A percentile compares a stretch with the other conserved stretches of the same genome.
Conservation (phyloP, 2,113 vertebrate species). For the Speoplatyrhinus poulsoni region DNA sequence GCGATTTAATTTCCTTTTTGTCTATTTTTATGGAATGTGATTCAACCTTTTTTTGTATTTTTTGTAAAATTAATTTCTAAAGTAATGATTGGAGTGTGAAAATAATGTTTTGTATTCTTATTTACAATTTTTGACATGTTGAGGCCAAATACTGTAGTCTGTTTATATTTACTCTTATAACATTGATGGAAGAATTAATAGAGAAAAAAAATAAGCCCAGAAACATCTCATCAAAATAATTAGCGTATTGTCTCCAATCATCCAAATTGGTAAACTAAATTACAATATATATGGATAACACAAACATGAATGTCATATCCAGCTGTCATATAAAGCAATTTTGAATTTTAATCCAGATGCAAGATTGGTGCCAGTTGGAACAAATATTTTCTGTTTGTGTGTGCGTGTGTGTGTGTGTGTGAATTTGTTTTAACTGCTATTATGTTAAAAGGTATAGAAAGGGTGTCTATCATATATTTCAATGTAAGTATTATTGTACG, state of each 20-base stretch:
- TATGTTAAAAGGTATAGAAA: conserved; percentile 53
- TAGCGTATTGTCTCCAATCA: conserved; percentile 48
- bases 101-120: conserved; percentile 55
- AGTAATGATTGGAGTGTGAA: conserved; percentile 37
- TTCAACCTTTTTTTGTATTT: conserved; percentile 49
- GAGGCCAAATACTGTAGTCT: neutral
- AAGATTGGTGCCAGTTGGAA: conserved; percentile 51
- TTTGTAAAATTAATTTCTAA: conserved; percentile 54
- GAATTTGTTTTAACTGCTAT: conserved; percentile 22
- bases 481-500: conserved; percentile 73
- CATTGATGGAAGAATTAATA: conserved; percentile 28
- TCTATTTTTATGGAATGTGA: conserved; percentile 69
- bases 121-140: conserved; percentile 50
- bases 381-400: conserved; percentile 64
- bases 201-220: conserved; percentile 23
- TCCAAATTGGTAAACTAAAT: conserved; percentile 46
- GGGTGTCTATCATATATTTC: conserved; percentile 61
- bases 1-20: conserved; percentile 57
- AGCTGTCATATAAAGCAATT: conserved; percentile 39
- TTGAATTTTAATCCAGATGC: conserved; percentile 34
- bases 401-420: neutral
- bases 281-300: conserved; percentile 37
- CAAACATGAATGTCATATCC: conserved; percentile 56
- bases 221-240: conserved; percentile 28
- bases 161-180: conserved; percentile 23